Evolutionary conservation across 2,888 invertebrate species (phyloP).

Genomic region (Phorcus lineatus): DNA sequence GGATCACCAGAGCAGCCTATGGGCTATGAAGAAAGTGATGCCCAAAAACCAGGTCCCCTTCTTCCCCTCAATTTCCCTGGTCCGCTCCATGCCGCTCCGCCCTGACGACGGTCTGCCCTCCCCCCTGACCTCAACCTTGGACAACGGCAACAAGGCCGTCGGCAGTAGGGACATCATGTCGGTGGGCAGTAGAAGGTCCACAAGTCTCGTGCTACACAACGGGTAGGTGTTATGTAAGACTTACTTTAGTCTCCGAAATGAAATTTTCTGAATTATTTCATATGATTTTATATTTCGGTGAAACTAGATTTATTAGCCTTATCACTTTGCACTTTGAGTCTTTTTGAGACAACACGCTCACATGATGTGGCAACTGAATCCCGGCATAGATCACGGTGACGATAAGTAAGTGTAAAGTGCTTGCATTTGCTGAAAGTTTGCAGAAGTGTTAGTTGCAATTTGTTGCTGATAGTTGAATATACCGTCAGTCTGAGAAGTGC

Average conservation of each 20-base stretch:
- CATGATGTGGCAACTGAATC: too few relatives aligned
- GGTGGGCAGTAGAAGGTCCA: not conserved
- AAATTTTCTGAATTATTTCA: not conserved
- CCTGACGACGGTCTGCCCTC: slow-evolving; percentile 70
- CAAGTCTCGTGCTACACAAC: not conserved
- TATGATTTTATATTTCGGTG: too few relatives aligned
- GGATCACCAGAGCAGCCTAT: not conserved
- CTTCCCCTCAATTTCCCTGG: slow-evolving; percentile 72
- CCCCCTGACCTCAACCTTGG: slow-evolving; percentile 63
- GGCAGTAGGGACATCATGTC: slow-evolving; percentile 17
- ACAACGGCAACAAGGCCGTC: slow-evolving; percentile 56
- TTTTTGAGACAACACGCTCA: too few relatives aligned
- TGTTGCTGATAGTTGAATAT: too few relatives aligned
- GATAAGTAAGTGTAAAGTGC: too few relatives aligned
- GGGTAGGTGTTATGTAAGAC: not conserved
- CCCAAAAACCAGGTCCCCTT: slow-evolving; percentile 46
- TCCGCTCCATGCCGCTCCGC: slow-evolving; percentile 72
- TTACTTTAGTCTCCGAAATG: not conserved
- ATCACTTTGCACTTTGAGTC: too few relatives aligned
- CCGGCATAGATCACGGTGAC: too few relatives aligned
- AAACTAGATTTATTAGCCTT: too few relatives aligned
- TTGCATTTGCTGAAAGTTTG: too few relatives aligned
- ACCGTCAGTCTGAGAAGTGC: too few relatives aligned
- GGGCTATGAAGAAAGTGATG: slow-evolving; percentile 17
- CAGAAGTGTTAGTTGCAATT: too few relatives aligned